These are phyloP conservation scores for Osmoderma eremita DNA, from an alignment of 2,888 invertebrate genomes.

Conservation along the genomic window DNA sequence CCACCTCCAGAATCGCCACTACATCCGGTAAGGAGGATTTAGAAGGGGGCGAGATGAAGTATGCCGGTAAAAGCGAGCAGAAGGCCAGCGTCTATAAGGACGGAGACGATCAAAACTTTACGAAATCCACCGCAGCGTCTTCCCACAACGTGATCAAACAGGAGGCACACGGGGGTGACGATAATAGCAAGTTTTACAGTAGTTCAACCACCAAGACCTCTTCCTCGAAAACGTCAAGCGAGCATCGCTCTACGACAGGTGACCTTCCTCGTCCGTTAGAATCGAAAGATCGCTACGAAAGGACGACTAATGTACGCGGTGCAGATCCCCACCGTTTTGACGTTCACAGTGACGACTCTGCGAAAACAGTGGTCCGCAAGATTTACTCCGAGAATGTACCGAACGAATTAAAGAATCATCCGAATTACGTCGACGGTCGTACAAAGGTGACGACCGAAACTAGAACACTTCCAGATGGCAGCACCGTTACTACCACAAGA, in stretches of 20 bases:
- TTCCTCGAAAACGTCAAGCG: conserved; percentile 57
- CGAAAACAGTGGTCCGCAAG: conserved; percentile 42
- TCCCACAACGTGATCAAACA: conserved; percentile 66
- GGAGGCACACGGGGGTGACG: conserved; percentile 66
- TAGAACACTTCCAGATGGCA: conserved; percentile 73
- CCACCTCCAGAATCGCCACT: conserved; percentile 70
- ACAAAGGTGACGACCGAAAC: conserved; percentile 75
- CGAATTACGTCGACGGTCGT: conserved; percentile 67
- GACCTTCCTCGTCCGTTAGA: conserved; percentile 43
- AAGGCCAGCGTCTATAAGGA: conserved; percentile 67
- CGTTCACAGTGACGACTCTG: too few species aligned
- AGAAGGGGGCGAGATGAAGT: conserved; percentile 73
- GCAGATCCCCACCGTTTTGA: neutral
- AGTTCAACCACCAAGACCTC: conserved; percentile 57
- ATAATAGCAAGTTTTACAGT: conserved; percentile 62
- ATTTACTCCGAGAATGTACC: conserved; percentile 55
- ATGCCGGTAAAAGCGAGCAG: conserved; percentile 72
- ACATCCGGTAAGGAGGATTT: conserved; percentile 74
- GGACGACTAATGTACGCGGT: neutral
- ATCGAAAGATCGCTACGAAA: conserved; percentile 31
- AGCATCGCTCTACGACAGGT: conserved; percentile 49
- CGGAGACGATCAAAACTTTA: conserved; percentile 68
- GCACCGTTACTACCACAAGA: conserved; percentile 74
- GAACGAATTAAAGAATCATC: conserved; percentile 56
- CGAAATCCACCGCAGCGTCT: conserved; percentile 64